Evolutionary conservation across 2,888 invertebrate species (phyloP).

Genomic region (Perithous albicinctus): DNA sequence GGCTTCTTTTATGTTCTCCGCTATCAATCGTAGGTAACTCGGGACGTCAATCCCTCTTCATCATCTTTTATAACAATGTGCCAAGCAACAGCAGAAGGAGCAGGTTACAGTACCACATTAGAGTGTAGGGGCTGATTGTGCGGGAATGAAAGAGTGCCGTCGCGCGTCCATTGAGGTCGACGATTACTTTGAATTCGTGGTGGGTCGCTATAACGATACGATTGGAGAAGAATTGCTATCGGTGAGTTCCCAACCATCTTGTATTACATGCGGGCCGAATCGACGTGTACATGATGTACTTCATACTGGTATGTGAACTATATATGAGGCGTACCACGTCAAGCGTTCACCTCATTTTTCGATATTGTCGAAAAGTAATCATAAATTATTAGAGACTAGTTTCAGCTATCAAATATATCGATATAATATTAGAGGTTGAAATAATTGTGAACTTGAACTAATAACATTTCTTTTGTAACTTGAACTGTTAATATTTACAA

Average conservation of each 20-base stretch:
- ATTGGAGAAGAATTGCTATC: slow-evolving; percentile 60
- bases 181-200: slow-evolving; percentile 60
- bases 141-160: slow-evolving; percentile 66
- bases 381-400: background rate
- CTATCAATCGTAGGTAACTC: slow-evolving; percentile 39
- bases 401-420: background rate
- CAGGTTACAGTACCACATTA: slow-evolving; percentile 35
- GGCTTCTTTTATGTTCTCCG: slow-evolving; percentile 36
- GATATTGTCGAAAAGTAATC: background rate
- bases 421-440: no score
- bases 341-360: background rate
- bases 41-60: slow-evolving; percentile 48
- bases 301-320: slow-evolving; percentile 4
- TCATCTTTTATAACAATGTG: slow-evolving; percentile 46
- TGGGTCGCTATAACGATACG: slow-evolving; percentile 35
- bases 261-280: slow-evolving; percentile 60
- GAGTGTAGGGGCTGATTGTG: slow-evolving; percentile 60
- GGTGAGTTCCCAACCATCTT: slow-evolving; percentile 57
- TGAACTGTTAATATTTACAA: background rate
- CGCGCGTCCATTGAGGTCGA: slow-evolving; percentile 61
- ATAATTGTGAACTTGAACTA: background rate
- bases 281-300: slow-evolving; percentile 27
- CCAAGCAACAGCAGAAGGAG: slow-evolving; percentile 5
- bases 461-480: background rate
- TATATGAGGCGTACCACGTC: background rate